Base-by-base conservation (phyloP, 92 coral and sea anemone species). In the Pocillopora meandrina region DNA sequence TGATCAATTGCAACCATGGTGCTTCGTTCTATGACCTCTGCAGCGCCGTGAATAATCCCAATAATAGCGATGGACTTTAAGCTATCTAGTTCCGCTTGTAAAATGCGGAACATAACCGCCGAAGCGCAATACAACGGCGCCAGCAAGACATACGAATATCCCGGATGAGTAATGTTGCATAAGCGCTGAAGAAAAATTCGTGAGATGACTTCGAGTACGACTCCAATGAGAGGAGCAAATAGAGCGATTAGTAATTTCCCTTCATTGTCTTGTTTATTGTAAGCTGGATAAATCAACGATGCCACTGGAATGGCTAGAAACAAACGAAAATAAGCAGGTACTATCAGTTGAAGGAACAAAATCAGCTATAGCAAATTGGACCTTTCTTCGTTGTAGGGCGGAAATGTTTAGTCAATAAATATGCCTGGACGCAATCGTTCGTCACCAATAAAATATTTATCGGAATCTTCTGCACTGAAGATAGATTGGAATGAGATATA, bases 21-120 rank as follows among this genome's bases (percentile, higher is more conserved):
- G 84, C 84, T 80, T 80, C 84, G 65, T 68, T 80, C 84, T 16
- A 80, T 31, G 75, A 80, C 84, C 58, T 80, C 84, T 55, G 76
- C 26, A 23, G 26, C 26, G 26, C 26, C 26, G 26, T 23, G 26
- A 23, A 80, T n/a, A 1, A 80, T 17, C 35, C 75, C 84, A 66
- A 80, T 76, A 66, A 80, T 12, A 55, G 62, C 76, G 11, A 80
- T 80, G 66, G 56, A 70, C 55, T 67, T 42, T 2, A 80, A 35
- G 49, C 34, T 70, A 49, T 70, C 49, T 66, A 80, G 84, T 7
- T 70, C 76, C 18, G 76, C 67, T 68, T 80, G 84, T 34, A 80
- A 52, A 12, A 52, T 33, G 14, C 84, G 84, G 7, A 70, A 23
- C 74, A 80, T 55, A 64, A 42, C 42, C 56, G 69, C 31, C 26